Evolutionary conservation across 2,113 vertebrate genomes (phyloP).

Genomic region (Sylvilagus bachmani): DNA sequence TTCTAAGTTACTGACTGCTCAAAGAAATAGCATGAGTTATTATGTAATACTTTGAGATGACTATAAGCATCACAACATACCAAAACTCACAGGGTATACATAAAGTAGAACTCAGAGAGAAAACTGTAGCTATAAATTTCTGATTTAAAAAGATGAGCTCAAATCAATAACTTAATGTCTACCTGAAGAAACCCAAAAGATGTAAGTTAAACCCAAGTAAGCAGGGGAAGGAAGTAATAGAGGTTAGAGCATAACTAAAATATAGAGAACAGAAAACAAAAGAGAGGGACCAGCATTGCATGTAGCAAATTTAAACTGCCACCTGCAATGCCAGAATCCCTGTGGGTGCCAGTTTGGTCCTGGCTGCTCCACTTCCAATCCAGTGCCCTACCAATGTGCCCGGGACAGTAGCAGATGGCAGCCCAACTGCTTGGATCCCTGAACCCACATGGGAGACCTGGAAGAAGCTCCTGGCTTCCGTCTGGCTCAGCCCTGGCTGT

Average conservation of each 20-base stretch:
- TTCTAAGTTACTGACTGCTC: not conserved
- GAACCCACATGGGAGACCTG: no score
- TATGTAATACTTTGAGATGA: not conserved
- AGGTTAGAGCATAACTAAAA: not conserved
- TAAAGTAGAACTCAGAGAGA: not conserved
- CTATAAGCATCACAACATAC: not conserved
- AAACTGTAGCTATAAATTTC: not conserved
- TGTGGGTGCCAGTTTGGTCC: no score
- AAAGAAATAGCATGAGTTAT: not conserved
- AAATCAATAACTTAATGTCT: not conserved
- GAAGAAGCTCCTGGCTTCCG: no score
- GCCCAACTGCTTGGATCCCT: no score
- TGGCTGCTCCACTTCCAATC: no score
- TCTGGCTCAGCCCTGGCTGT: no score
- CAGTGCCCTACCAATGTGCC: no score
- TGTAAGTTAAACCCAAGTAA: not conserved
- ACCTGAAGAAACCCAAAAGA: not conserved
- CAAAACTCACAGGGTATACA: not conserved
- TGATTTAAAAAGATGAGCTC: not conserved
- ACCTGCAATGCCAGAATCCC: no score
- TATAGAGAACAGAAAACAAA: not conserved
- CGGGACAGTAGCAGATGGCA: no score
- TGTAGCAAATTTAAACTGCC: no score
- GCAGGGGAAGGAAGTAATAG: not conserved
- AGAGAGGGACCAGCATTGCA: no score